Base-by-base conservation (phyloP, 1,140 invertebrate genomes). In the Linepithema humile region DNA sequence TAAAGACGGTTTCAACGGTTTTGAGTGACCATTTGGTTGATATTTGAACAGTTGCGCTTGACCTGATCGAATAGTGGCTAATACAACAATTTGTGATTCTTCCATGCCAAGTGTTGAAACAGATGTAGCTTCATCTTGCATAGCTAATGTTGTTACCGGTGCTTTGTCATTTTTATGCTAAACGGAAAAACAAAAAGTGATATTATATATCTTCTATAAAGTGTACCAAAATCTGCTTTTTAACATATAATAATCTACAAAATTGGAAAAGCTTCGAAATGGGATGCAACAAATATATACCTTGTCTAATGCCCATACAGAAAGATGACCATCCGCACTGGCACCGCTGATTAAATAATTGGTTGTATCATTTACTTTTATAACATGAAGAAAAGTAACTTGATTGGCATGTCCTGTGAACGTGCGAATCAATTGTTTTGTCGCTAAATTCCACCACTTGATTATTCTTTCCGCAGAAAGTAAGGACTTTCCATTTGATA, bases 41-140 rank as follows among this genome's bases (percentile, higher is more conserved):
- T 97, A 96, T 85, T 96, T 95, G 93, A 97, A 98, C 45, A 98
- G 94, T 92, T 98, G 96, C 59, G 97, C 95, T 53, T 97, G 96
- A 17, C 97, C 97, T 92, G 95, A 97, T 85, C 96, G 95, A 0
- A 97, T 97, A 0, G 96, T 95, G 15, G 96, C 96, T 7, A 89
- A 90, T 88, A 91, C 91, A 85, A 84, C 65, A 10, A 94, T 32
- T 83, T 93, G 85, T 32, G 88, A 86, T 23, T 91, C 87, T 57
- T 91, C 86, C 2, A 57, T 70, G 12, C 88, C n/a, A 65, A 89
- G 73, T 35, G 92, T 92, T 83, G 91, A 96, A 57, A 94, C 65
- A 12, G 91, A 91, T 35, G 90, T 60, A 5, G 92, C 89, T 29
- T 94, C 93, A 69, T 94, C 94, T 82, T 94, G 92, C 38, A 91